A percentile compares a stretch with the other conserved stretches of the same genome.
Evolutionary conservation across 2,888 invertebrate genomes (phyloP).

Genomic region (Aplocera efformata): DNA sequence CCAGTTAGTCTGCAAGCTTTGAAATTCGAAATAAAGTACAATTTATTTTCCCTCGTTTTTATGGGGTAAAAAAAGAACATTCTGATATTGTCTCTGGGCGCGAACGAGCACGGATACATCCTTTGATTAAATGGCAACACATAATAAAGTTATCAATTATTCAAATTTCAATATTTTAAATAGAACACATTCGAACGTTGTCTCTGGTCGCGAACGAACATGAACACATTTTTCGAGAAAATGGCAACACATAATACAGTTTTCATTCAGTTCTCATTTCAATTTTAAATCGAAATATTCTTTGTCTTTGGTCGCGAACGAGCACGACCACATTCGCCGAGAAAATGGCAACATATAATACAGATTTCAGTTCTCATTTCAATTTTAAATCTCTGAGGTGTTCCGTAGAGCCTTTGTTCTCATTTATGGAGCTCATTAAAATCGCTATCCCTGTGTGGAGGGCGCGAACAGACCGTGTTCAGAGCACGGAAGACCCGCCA

Average conservation of each 20-base stretch:
- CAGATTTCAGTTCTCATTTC: slow-evolving; percentile 14
- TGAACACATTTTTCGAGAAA: background rate
- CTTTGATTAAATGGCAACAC: too few relatives aligned
- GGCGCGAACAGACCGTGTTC: slow-evolving; percentile 20
- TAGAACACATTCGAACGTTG: too few relatives aligned
- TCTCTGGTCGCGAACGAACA: too few relatives aligned
- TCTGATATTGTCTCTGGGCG: too few relatives aligned
- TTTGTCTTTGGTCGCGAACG: background rate
- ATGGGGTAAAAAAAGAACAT: too few relatives aligned
- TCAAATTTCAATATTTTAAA: background rate
- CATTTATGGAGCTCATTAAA: slow-evolving; percentile 34
- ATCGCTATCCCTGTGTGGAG: slow-evolving; percentile 25
- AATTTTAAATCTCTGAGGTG: slow-evolving; percentile 25
- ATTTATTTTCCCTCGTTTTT: too few relatives aligned
- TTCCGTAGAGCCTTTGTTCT: slow-evolving; percentile 30
- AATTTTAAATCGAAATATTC: too few relatives aligned
- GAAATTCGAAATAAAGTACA: too few relatives aligned
- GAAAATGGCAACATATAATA: background rate
- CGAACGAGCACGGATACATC: too few relatives aligned
- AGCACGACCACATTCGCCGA: background rate
- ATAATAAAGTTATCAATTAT: slow-evolving; percentile 9
- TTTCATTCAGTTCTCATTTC: too few relatives aligned
- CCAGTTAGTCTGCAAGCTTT: slow-evolving; percentile 5
- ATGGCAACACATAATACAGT: slow-evolving; percentile 1
- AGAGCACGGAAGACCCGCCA: slow-evolving; percentile 18